Evolutionary conservation across 2,888 invertebrate species (phyloP).

Genomic region (Scaeva pyrastri): DNA sequence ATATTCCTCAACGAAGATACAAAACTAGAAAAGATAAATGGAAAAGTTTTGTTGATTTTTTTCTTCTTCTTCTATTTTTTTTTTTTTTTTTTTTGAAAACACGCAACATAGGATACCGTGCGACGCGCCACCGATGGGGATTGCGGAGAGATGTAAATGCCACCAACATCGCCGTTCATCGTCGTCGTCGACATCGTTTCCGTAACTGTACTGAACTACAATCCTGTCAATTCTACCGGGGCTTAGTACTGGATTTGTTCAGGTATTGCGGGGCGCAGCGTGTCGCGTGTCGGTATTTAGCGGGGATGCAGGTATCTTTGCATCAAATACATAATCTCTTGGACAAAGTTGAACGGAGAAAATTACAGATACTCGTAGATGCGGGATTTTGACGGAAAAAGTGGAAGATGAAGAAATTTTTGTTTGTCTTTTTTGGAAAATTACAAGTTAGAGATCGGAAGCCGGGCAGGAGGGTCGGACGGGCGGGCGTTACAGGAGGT

Average conservation of each 20-base stretch:
- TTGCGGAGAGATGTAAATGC: neutral
- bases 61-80: neutral
- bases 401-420: constrained; percentile 46
- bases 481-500: neutral
- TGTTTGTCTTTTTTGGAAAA: constrained; percentile 25
- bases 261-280: neutral
- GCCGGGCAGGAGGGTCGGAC: no score
- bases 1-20: constrained; percentile 35
- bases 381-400: constrained; percentile 48
- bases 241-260: constrained; percentile 40
- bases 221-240: constrained; percentile 21
- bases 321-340: neutral
- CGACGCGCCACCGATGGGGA: neutral
- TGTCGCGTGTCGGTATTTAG: neutral
- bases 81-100: no score
- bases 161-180: neutral
- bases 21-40: constrained; percentile 40
- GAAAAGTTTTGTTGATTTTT: constrained; percentile 21
- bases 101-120: no score
- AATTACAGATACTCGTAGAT: neutral
- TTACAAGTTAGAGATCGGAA: no score
- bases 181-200: neutral
- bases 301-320: constrained; percentile 29
- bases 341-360: constrained; percentile 13
- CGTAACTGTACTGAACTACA: constrained; percentile 19